Conservation (phyloP, 1,140 invertebrate genomes). For the Calephelis nemesis region DNA sequence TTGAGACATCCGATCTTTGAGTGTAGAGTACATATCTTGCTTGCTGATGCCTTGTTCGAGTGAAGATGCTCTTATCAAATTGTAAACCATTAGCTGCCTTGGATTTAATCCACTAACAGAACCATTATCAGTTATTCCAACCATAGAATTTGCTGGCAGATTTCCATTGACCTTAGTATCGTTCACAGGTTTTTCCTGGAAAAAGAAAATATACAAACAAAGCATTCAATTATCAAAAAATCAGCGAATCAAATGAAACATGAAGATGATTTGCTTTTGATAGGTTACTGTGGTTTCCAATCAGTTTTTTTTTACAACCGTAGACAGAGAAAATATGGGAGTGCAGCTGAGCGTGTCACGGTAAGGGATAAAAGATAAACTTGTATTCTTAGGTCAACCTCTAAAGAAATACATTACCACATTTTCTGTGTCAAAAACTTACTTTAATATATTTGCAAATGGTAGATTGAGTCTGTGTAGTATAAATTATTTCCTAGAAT, state of each 20-base stretch:
- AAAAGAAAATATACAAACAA: constrained; percentile 23
- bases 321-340: too few species aligned
- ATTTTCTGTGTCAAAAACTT: too few species aligned
- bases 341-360: too few species aligned
- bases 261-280: too few species aligned
- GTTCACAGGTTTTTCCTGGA: constrained; percentile 49
- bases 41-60: constrained; percentile 73
- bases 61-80: constrained; percentile 66
- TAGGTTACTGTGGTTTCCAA: too few species aligned
- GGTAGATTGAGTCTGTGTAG: too few species aligned
- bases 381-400: too few species aligned
- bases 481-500: too few species aligned
- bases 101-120: constrained; percentile 69
- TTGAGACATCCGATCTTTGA: constrained; percentile 71
- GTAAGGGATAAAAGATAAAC: too few species aligned
- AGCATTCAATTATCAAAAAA: constrained; percentile 16
- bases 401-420: too few species aligned
- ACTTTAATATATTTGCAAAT: too few species aligned
- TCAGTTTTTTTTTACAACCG: too few species aligned
- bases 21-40: constrained; percentile 64
- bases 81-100: constrained; percentile 74
- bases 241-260: not conserved
- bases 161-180: constrained; percentile 40
- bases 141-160: constrained; percentile 72
- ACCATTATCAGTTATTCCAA: constrained; percentile 55